Evolutionary conservation across 2,888 invertebrate species (phyloP).

Genomic region (Macrosoma leucophasiata): DNA sequence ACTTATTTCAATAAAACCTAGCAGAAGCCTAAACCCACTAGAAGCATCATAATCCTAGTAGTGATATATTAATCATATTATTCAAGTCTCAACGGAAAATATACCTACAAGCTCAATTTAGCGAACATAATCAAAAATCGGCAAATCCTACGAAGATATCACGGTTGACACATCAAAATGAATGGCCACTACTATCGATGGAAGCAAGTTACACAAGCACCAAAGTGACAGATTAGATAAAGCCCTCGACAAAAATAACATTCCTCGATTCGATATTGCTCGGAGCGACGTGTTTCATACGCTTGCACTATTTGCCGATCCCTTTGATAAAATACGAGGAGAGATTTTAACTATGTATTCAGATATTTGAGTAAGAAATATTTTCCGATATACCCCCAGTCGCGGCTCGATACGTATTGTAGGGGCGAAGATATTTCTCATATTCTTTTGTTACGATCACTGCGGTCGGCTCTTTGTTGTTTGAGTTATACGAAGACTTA

Average conservation of each 20-base stretch:
- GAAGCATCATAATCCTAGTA: no score
- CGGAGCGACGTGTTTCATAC: constrained; percentile 25
- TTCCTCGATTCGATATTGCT: constrained; percentile 16
- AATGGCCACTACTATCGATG: no score
- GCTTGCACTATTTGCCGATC: constrained; percentile 28
- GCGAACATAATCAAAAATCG: no score
- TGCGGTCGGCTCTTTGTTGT: constrained; percentile 62
- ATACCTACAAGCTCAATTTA: no score
- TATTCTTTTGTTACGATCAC: constrained; percentile 66
- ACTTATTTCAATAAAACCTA: no score
- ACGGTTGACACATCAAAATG: no score
- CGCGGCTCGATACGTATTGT: constrained; percentile 59
- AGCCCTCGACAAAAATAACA: constrained; percentile 21
- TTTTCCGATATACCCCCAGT: constrained; percentile 60
- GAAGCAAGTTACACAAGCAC: constrained; percentile 28
- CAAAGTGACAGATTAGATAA: constrained; percentile 30
- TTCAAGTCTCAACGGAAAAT: no score
- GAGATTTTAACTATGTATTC: constrained; percentile 37
- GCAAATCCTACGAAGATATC: no score
- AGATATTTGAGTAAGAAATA: constrained; percentile 50
- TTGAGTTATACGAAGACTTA: constrained; percentile 56
- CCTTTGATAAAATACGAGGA: constrained; percentile 31
- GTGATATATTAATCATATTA: no score
- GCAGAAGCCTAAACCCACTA: no score
- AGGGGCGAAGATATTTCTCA: constrained; percentile 62